These are phyloP conservation scores for Rhipidura dahli DNA, from an alignment of 2,113 vertebrate genomes.

Conservation along the genomic window DNA sequence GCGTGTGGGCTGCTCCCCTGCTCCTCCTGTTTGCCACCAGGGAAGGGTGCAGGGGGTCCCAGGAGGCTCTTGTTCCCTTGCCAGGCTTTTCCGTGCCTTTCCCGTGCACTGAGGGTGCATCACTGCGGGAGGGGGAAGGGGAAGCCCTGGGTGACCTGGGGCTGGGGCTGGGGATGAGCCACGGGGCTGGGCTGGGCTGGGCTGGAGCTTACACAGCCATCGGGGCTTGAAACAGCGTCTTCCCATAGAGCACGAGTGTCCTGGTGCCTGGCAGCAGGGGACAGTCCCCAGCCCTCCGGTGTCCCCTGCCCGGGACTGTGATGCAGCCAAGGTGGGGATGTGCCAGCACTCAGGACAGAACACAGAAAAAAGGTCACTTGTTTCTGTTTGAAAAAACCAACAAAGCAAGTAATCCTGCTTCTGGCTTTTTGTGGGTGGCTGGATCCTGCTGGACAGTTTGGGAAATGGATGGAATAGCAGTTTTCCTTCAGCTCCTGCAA, in stretches of 20 bases:
- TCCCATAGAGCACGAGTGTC: background rate
- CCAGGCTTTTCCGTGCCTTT: fast-evolving
- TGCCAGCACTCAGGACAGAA: background rate
- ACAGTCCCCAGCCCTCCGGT: background rate
- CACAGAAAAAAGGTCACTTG: background rate
- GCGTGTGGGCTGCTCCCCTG: background rate
- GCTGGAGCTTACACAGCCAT: background rate
- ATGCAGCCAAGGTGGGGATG: background rate
- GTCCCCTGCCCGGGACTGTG: background rate
- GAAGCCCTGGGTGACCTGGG: background rate
- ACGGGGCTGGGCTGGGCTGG: background rate
- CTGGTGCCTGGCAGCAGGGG: background rate
- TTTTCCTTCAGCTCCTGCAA: background rate
- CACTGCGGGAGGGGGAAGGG: fast-evolving
- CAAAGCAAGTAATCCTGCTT: background rate
- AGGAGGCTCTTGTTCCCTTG: fast-evolving
- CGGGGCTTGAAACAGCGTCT: background rate
- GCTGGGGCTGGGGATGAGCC: background rate
- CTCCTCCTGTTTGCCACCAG: fast-evolving
- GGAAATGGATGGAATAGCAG: background rate
- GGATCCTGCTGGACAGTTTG: background rate
- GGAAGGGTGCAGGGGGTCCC: background rate
- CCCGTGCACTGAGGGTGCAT: fast-evolving
- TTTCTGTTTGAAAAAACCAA: background rate
- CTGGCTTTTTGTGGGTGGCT: background rate